Percentiles rank a stretch among this genome's conserved stretches.
phyloP scores from a whole-genome alignment of 2,113 vertebrate genomes.

The Sebastes fasciatus region DNA sequence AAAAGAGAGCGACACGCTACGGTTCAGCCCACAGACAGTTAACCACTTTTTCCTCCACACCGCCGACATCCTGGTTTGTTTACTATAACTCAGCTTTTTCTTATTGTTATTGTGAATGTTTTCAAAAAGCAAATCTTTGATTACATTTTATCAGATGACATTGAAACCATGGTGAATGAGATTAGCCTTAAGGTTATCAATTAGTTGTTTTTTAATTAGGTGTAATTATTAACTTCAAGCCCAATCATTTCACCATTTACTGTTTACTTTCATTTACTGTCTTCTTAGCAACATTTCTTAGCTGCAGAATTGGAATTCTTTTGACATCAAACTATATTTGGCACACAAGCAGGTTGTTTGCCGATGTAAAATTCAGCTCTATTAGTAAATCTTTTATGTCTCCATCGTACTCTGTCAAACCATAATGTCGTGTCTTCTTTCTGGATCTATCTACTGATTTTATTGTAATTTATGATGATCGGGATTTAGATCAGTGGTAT shows the following conservation, averaged over 20 bases:
- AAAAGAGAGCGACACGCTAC: constrained; percentile 8
- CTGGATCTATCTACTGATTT: background rate
- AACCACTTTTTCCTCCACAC: constrained; percentile 32
- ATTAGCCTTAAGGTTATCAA: constrained; percentile 15
- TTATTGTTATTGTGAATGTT: background rate
- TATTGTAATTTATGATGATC: background rate
- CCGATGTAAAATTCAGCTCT: background rate
- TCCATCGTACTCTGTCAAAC: background rate
- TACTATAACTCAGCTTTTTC: background rate
- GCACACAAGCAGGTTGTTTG: background rate
- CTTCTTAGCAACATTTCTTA: background rate
- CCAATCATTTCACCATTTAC: constrained; percentile 29
- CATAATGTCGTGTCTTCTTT: background rate
- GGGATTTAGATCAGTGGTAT: background rate
- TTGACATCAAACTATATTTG: constrained; percentile 5
- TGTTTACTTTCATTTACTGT: constrained; percentile 11
- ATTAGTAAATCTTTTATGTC: constrained; percentile 2
- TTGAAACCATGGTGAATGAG: constrained; percentile 13
- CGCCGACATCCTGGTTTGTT: constrained; percentile 28
- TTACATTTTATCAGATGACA: constrained; percentile 23
- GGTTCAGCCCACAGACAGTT: constrained; percentile 42
- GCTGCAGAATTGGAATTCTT: background rate
- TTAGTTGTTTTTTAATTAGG: constrained; percentile 37
- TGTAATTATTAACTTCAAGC: constrained; percentile 61
- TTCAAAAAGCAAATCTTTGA: constrained; percentile 10